A percentile compares a stretch with the other conserved stretches of the same genome.
These are phyloP conservation scores for Phylloscopus whistleri DNA, from an alignment of 2,113 vertebrate genomes.

Conservation along the genomic window DNA sequence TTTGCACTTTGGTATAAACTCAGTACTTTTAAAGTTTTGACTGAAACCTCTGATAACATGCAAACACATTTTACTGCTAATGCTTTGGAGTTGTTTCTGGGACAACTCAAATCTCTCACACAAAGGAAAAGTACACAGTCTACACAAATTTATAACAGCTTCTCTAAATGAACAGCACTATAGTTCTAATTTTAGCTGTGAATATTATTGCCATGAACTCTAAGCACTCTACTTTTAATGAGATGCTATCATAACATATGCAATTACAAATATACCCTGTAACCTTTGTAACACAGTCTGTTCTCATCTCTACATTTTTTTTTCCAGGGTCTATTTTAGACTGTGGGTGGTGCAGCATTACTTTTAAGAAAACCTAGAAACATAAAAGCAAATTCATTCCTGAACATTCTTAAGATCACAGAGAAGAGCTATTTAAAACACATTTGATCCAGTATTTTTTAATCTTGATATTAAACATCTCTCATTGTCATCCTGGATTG, in stretches of 20 bases:
- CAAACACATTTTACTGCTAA: background rate
- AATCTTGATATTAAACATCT: background rate
- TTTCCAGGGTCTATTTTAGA: background rate
- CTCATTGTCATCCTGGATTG: background rate
- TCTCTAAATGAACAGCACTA: background rate
- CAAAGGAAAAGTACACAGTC: background rate
- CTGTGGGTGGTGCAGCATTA: background rate
- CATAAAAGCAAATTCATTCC: background rate
- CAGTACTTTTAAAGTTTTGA: background rate
- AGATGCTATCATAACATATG: background rate
- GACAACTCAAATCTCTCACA: background rate
- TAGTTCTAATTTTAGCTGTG: conserved; percentile 29
- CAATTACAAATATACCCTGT: background rate
- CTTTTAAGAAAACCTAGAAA: conserved; percentile 3
- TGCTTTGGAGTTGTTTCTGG: background rate
- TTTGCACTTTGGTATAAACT: background rate
- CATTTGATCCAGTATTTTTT: background rate
- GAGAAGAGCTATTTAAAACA: background rate
- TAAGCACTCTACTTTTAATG: background rate
- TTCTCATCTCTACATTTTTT: background rate
- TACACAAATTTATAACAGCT: background rate
- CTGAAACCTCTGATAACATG: background rate
- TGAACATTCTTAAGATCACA: background rate
- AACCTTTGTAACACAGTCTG: conserved; percentile 1
- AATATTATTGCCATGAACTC: background rate